A percentile compares a stretch with the other conserved stretches of the same genome.
Conservation (phyloP, 2,888 invertebrate species). For the Acrobasis suavella region DNA sequence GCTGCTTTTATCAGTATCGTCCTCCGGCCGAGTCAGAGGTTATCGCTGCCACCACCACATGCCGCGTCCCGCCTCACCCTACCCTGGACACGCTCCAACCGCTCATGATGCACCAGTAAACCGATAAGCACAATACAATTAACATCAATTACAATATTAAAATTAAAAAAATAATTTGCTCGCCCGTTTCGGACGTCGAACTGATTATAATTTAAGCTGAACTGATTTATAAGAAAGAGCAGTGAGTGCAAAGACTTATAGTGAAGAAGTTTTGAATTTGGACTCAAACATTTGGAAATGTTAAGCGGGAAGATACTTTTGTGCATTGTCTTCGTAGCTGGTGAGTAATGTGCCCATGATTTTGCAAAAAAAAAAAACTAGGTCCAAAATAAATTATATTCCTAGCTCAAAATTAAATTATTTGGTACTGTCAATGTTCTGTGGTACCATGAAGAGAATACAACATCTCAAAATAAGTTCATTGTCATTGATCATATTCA, state of each 20-base stretch:
- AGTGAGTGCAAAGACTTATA: conserved; percentile 26
- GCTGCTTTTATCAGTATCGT: conserved; percentile 60
- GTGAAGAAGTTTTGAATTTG: conserved; percentile 44
- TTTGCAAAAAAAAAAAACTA: not conserved
- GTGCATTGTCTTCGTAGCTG: conserved; percentile 67
- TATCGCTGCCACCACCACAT: conserved; percentile 60
- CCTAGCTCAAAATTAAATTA: too few species aligned
- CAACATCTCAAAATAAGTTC: too few species aligned
- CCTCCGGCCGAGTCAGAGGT: conserved; percentile 70
- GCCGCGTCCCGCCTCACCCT: conserved; percentile 50
- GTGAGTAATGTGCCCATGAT: conserved; percentile 51
- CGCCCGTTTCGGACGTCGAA: conserved; percentile 22
- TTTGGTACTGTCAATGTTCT: too few species aligned
- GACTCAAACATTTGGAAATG: conserved; percentile 72
- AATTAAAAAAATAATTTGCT: conserved; percentile 32
- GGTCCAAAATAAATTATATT: not conserved
- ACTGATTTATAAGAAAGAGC: conserved; percentile 17
- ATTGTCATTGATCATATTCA: too few species aligned
- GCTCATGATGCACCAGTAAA: conserved; percentile 66
- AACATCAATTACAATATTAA: conserved; percentile 49
- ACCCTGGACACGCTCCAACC: conserved; percentile 46
- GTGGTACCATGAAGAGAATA: too few species aligned
- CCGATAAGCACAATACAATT: conserved; percentile 59
- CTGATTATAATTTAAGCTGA: conserved; percentile 12
- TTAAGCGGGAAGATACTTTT: conserved; percentile 66